Percentiles rank a stretch among this genome's conserved stretches.
Conservation (phyloP, 2,888 invertebrate genomes). For the Bellardia bayeri region DNA sequence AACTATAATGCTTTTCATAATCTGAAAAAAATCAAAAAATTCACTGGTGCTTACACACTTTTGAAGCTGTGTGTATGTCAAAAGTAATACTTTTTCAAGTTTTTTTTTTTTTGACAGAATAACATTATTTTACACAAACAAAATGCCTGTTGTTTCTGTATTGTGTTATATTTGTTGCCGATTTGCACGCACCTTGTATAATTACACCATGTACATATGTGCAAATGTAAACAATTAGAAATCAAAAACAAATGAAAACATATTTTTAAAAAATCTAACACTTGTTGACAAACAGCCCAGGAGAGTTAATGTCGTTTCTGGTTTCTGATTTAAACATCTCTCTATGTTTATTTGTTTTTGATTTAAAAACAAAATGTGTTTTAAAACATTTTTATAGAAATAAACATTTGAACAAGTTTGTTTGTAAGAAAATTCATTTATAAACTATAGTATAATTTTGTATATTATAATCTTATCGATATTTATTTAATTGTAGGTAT, state of each 20-base stretch:
- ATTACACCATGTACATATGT: no score
- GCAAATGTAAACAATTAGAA: neutral
- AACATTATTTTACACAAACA: no score
- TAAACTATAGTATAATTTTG: neutral
- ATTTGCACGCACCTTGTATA: no score
- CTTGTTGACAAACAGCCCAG: neutral
- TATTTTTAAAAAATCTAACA: neutral
- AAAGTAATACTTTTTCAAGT: no score
- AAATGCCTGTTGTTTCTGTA: no score
- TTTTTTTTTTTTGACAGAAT: no score
- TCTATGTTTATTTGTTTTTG: neutral
- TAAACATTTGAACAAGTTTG: constrained; percentile 4
- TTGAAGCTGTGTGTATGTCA: no score
- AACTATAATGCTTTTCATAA: no score
- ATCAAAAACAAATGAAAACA: neutral
- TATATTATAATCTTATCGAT: neutral
- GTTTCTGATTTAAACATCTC: constrained; percentile 6
- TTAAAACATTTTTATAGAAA: constrained; percentile 17
- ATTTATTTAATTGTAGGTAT: neutral
- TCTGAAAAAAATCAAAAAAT: no score
- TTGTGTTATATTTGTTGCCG: no score
- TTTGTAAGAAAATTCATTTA: neutral
- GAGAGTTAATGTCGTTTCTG: neutral
- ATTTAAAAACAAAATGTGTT: constrained; percentile 6
- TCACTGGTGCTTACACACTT: no score